These are phyloP conservation scores for Loriculus beryllinus DNA, from an alignment of 2,797 vertebrate genomes.

Conservation along the genomic window DNA sequence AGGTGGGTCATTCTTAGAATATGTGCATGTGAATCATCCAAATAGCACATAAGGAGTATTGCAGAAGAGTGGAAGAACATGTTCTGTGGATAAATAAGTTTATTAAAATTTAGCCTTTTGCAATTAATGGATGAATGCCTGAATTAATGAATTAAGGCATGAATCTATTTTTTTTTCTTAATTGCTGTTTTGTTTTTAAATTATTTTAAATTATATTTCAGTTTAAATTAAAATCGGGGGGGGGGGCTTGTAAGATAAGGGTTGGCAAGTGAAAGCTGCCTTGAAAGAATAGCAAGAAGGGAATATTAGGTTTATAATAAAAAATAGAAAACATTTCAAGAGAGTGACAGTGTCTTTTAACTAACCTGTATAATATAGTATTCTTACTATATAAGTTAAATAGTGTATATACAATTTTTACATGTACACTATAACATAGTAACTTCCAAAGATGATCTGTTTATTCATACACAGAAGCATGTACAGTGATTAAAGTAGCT, in stretches of 20 bases:
- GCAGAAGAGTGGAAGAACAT: background rate
- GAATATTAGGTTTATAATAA: background rate
- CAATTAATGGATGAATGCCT: background rate
- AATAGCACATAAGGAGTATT: constrained; percentile 26
- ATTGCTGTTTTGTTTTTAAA: background rate
- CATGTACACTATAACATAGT: background rate
- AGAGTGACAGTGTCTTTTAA: background rate
- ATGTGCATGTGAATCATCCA: constrained; percentile 56
- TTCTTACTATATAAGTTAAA: background rate
- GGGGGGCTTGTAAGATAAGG: background rate
- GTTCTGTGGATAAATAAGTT: background rate
- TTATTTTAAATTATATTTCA: background rate
- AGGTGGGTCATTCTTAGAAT: constrained; percentile 66
- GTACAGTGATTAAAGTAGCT: background rate
- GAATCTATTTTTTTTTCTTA: background rate
- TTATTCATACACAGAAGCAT: background rate
- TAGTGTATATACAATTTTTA: background rate
- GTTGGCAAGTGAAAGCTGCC: background rate
- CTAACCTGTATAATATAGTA: background rate
- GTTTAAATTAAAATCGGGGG: background rate
- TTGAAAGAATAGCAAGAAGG: background rate
- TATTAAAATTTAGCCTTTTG: constrained; percentile 40
- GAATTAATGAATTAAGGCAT: background rate
- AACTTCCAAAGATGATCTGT: background rate
- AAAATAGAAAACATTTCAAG: background rate